A percentile compares a stretch with the other conserved stretches of the same genome.
Evolutionary conservation across 2,113 vertebrate species (phyloP).

Genomic region (Uropsilus gracilis): DNA sequence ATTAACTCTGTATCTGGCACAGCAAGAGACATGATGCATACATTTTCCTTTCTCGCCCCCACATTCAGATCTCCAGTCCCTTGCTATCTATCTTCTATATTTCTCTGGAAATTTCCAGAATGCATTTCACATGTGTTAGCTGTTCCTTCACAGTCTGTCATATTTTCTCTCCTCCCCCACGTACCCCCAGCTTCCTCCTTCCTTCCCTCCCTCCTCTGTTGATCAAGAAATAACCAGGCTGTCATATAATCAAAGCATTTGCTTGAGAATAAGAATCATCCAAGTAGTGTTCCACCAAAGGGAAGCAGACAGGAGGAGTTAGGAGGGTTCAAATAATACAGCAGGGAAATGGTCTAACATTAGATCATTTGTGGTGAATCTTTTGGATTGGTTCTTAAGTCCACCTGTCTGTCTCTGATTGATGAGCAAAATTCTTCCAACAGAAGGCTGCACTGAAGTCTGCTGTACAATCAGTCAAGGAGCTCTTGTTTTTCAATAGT

Average conservation of each 20-base stretch:
- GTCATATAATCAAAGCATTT: neutral
- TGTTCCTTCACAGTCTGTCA: neutral
- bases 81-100: neutral
- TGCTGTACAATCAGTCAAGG: neutral
- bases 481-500: neutral
- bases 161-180: too few species aligned
- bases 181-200: too few species aligned
- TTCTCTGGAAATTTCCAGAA: neutral
- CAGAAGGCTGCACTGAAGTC: neutral
- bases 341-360: neutral
- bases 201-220: neutral
- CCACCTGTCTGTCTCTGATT: neutral
- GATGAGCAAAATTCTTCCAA: neutral
- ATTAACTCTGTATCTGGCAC: neutral
- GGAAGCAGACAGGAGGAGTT: neutral
- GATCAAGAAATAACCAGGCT: neutral
- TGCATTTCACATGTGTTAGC: neutral
- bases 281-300: neutral
- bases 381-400: neutral
- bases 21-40: neutral
- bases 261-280: neutral
- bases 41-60: neutral
- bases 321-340: neutral
- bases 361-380: neutral
- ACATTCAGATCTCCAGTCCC: neutral